A percentile compares a stretch with the other conserved stretches of the same genome.
phyloP scores from a whole-genome alignment of 2,797 vertebrate species.

The Argyrosomus regius region DNA sequence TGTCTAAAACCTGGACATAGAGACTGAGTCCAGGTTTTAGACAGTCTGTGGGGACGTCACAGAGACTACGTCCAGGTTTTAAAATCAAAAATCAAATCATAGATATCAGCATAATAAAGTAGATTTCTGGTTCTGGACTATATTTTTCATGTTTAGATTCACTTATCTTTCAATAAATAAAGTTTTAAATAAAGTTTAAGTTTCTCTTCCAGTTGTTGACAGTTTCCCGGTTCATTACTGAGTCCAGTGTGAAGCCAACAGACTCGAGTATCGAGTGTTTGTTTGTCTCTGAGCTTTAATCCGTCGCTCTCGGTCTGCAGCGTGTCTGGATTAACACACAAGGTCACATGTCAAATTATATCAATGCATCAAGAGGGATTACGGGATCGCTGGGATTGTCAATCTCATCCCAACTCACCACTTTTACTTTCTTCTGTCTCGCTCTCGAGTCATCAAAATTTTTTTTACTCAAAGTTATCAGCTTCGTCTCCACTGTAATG shows the following conservation, averaged over 20 bases:
- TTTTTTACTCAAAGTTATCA: too few species aligned
- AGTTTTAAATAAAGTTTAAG: too few species aligned
- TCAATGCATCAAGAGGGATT: conserved; percentile 68
- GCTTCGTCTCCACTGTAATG: neutral
- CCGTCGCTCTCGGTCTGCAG: conserved; percentile 55
- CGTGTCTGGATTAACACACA: conserved; percentile 46
- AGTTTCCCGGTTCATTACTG: neutral
- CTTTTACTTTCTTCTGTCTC: neutral
- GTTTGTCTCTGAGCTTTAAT: conserved; percentile 58
- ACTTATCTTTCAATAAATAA: too few species aligned
- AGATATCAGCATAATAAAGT: too few species aligned
- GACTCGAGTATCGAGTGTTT: conserved; percentile 34
- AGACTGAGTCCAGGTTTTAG: too few species aligned
- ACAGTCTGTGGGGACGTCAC: too few species aligned
- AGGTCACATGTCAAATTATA: conserved; percentile 69
- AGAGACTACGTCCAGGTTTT: too few species aligned
- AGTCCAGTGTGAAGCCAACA: conserved; percentile 19
- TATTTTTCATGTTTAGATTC: too few species aligned
- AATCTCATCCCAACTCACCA: conserved; percentile 29
- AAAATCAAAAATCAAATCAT: too few species aligned
- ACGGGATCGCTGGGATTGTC: conserved; percentile 52
- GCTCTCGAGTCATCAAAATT: too few species aligned
- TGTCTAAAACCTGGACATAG: too few species aligned
- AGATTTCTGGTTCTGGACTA: too few species aligned
- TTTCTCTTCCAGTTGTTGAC: neutral